These are phyloP conservation scores for Cataglyphis albicans DNA, from an alignment of 2,888 invertebrate species.

Conservation along the genomic window DNA sequence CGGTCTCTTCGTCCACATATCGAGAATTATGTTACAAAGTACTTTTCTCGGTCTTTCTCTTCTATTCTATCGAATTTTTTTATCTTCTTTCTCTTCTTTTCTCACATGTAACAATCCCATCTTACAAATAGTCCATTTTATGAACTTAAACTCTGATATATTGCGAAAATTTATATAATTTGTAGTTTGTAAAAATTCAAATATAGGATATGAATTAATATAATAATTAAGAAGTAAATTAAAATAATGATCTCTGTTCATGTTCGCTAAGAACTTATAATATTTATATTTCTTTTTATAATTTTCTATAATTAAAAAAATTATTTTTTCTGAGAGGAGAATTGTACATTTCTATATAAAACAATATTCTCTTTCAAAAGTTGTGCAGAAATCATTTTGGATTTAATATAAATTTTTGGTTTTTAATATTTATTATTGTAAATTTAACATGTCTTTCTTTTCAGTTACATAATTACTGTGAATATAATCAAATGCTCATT, in stretches of 20 bases:
- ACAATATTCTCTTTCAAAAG: not conserved
- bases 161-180: not conserved
- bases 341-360: not conserved
- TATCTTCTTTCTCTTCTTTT: not conserved
- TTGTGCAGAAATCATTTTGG: not conserved
- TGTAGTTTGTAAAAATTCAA: not conserved
- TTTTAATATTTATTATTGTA: constrained; percentile 3
- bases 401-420: not conserved
- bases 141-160: not conserved
- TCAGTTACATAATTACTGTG: not conserved
- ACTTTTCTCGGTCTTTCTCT: not conserved
- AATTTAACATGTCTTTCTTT: not conserved
- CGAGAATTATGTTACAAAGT: constrained; percentile 25
- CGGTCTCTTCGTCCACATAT: constrained; percentile 20
- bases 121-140: not conserved
- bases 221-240: not conserved
- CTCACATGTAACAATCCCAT: not conserved
- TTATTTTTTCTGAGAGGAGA: not conserved
- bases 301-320: not conserved
- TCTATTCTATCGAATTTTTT: not conserved
- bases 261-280: constrained; percentile 12
- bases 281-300: constrained; percentile 42
- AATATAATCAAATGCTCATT: not conserved
- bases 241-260: constrained; percentile 15
- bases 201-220: not conserved